A percentile compares a stretch with the other conserved stretches of the same genome.
Evolutionary conservation across 1,140 invertebrate species (phyloP).

Genomic region (Bombus balteatus): DNA sequence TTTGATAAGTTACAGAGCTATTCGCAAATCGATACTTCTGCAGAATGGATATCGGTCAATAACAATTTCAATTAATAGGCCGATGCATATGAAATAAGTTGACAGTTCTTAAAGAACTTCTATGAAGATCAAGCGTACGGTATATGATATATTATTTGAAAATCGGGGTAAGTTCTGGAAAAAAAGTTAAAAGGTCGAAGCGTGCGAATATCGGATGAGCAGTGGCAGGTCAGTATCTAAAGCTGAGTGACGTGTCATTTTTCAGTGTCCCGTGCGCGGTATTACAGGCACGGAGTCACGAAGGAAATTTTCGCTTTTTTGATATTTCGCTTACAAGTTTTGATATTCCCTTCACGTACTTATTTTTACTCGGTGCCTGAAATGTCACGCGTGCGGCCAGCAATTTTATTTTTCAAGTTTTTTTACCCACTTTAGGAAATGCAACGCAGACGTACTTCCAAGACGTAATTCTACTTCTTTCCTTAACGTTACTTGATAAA

Average conservation of each 20-base stretch:
- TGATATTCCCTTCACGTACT: slow-evolving; percentile 24
- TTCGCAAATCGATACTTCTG: no score
- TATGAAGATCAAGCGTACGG: background rate
- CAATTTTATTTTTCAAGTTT: slow-evolving; percentile 25
- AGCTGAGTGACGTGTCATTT: slow-evolving; percentile 26
- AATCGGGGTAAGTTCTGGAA: background rate
- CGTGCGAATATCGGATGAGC: background rate
- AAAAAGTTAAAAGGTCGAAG: background rate
- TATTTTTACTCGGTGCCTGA: slow-evolving; percentile 10
- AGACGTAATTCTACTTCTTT: background rate
- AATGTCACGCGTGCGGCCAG: background rate
- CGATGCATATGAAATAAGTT: no score
- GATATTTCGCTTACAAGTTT: slow-evolving; percentile 23
- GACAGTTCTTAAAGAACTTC: background rate
- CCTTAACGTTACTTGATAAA: background rate
- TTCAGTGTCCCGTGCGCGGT: background rate
- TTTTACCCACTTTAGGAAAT: background rate
- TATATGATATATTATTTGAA: background rate
- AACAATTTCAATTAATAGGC: no score
- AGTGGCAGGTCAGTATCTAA: background rate
- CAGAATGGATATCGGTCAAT: no score
- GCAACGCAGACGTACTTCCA: background rate
- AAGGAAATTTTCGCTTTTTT: slow-evolving; percentile 18
- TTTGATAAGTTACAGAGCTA: no score
- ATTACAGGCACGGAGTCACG: background rate